These are phyloP conservation scores for Popillia japonica DNA, from an alignment of 1,140 invertebrate genomes.

Conservation along the genomic window DNA sequence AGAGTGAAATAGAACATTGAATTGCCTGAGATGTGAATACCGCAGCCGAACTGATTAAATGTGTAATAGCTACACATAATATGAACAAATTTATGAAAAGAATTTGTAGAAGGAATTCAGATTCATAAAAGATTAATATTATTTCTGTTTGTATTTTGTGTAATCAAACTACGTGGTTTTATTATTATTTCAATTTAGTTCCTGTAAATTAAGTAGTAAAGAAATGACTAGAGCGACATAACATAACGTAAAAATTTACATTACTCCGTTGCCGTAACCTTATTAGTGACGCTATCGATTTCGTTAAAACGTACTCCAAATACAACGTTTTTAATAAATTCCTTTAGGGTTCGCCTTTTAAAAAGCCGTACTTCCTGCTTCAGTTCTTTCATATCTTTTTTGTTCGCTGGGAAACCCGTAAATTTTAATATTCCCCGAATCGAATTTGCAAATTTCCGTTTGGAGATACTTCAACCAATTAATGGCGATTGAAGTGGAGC, in stretches of 20 bases:
- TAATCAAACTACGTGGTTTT: too few relatives aligned
- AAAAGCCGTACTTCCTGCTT: background rate
- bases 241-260: background rate
- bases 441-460: conserved; percentile 18
- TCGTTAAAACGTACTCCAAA: background rate
- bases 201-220: too few relatives aligned
- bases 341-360: background rate
- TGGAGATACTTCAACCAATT: background rate
- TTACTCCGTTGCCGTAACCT: background rate
- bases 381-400: background rate
- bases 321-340: conserved; percentile 8
- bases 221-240: too few relatives aligned
- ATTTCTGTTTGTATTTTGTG: too few relatives aligned
- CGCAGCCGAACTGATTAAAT: too few relatives aligned
- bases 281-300: conserved; percentile 7
- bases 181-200: too few relatives aligned
- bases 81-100: too few relatives aligned
- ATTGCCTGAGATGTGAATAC: too few relatives aligned
- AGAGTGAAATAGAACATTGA: too few relatives aligned
- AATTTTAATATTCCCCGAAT: background rate
- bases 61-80: too few relatives aligned
- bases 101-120: too few relatives aligned
- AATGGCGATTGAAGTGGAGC: background rate
- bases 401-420: background rate
- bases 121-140: too few relatives aligned